These are phyloP conservation scores for Leucoma salicis DNA, from an alignment of 2,888 invertebrate species.

Conservation along the genomic window DNA sequence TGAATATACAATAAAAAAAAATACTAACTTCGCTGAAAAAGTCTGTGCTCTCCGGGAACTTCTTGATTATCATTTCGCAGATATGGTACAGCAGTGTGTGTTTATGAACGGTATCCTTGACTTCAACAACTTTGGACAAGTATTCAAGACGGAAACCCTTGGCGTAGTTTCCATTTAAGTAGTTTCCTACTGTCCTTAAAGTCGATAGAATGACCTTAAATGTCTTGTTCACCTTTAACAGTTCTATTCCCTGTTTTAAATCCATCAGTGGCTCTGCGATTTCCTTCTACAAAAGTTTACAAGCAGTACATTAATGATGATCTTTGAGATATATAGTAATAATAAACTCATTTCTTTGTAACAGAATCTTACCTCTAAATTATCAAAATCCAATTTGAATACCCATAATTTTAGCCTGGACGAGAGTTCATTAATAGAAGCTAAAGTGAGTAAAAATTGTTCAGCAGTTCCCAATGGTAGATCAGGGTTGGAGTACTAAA, in stretches of 20 bases:
- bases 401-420: conserved; percentile 98
- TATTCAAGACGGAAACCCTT: conserved; percentile 99
- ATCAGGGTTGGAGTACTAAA: conserved; percentile 91
- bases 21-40: conserved; percentile 95
- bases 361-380: conserved; percentile 87
- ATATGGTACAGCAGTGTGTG: conserved; percentile 98
- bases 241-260: conserved; percentile 97
- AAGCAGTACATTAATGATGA: not conserved
- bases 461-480: conserved; percentile 97
- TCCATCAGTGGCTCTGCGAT: conserved; percentile 99
- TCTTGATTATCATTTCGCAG: conserved; percentile 98
- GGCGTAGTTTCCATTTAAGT: conserved; percentile 95
- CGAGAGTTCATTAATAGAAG: conserved; percentile 96
- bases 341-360: not conserved
- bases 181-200: conserved; percentile 96
- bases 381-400: conserved; percentile 99
- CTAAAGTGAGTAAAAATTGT: conserved; percentile 97
- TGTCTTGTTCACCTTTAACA: conserved; percentile 94
- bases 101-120: conserved; percentile 99
- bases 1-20: not conserved
- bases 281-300: conserved; percentile 86
- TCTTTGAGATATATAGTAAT: not conserved
- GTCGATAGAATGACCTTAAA: conserved; percentile 97
- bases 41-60: conserved; percentile 97
- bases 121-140: conserved; percentile 97